Base-by-base conservation (phyloP, 2,113 vertebrate genomes). In the Struthidea cinerea region DNA sequence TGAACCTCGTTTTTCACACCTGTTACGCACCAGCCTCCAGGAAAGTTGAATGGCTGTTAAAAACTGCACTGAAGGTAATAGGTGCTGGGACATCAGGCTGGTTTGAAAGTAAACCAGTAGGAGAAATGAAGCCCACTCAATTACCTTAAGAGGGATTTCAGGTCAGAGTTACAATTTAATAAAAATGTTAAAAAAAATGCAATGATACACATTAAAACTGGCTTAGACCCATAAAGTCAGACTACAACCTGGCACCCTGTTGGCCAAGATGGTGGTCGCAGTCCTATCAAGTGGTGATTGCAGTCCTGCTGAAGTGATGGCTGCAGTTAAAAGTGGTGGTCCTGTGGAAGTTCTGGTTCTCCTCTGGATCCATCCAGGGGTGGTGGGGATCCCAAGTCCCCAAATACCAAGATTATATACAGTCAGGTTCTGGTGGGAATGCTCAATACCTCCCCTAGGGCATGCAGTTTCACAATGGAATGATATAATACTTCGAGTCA, bases 211-310 rank as follows among this genome's bases (percentile, higher is more conserved):
- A 37, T 33, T 27, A 37, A 63, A 73, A 55, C 33, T 46, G 33
- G 13, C 9, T 4, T 52, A 11, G 13, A 7, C 22, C 5, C 17
- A 44, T 2, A 11, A 44, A 44, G 26, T 53, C 56, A 53, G 26
- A 73, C 6, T 37, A 44, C 16, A 53, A 1, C 21, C 33, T 33
- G 33, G 14, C 22, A 63, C 24, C 57, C 14, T 46, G 17, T 53
- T 46, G 21, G 47, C 22, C 57, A 46, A 16, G 13, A 27, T 42
- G 22, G 9, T 53, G 33, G 17, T 46, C 0, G 0, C 27, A 50
- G 11, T 50, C 30, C 24, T 41, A 28, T 19, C 19, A 35, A 30
- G 21, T 16, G 56, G 35, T 52, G 26, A 71, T 12, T 61, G 46
- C 16, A 26, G 26, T 61, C 21, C 21, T 53, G 37, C 12, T 53